phyloP scores from a whole-genome alignment of 2,888 invertebrate genomes.

The Melieria picta region DNA sequence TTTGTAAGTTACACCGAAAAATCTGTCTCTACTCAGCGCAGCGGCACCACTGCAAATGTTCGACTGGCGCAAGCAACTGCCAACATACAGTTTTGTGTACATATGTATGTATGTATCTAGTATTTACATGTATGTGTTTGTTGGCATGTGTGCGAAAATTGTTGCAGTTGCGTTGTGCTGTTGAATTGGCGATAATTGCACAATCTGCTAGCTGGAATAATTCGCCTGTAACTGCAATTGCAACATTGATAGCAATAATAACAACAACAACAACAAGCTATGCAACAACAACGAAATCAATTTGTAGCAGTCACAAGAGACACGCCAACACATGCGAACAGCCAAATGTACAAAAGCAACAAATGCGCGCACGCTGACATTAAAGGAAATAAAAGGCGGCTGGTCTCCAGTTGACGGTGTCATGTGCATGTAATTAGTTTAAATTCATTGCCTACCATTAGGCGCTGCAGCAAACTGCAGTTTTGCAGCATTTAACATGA shows the following conservation, averaged over 20 bases:
- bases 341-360: not conserved
- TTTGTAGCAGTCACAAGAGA: constrained; percentile 59
- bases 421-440: constrained; percentile 24
- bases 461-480: constrained; percentile 12
- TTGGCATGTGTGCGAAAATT: not conserved
- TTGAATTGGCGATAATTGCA: constrained; percentile 30
- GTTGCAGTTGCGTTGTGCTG: not conserved
- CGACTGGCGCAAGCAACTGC: constrained; percentile 26
- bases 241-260: constrained; percentile 1
- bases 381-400: constrained; percentile 25
- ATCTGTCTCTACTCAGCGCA: constrained; percentile 25
- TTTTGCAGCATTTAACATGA: constrained; percentile 18
- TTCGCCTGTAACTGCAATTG: constrained; percentile 26
- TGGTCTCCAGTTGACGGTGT: not conserved
- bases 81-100: constrained; percentile 11
- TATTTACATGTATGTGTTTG: not conserved
- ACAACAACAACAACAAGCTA: constrained; percentile 1
- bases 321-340: constrained; percentile 36
- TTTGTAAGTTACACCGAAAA: constrained; percentile 29
- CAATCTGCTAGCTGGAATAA: constrained; percentile 31
- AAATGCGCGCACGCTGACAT: constrained; percentile 6
- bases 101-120: not conserved
- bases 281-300: constrained; percentile 57
- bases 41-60: constrained; percentile 6
- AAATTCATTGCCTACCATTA: constrained; percentile 26